These are phyloP conservation scores for Paedocypris sp. DNA, from an alignment of 2,113 vertebrate genomes.

Conservation along the genomic window DNA sequence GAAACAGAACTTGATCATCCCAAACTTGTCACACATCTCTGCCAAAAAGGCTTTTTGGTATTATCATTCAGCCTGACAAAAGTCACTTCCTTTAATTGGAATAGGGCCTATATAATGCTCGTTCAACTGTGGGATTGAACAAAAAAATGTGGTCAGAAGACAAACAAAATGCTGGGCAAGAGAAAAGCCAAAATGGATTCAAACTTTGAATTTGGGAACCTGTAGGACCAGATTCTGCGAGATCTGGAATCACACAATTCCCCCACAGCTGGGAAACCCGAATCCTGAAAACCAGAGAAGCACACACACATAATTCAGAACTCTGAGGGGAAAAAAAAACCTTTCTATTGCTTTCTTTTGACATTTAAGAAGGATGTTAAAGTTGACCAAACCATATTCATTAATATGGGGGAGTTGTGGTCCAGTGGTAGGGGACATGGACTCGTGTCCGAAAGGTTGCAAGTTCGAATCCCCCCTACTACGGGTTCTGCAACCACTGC, in stretches of 20 bases:
- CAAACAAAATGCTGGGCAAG: no score
- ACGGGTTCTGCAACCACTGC: no score
- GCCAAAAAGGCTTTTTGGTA: conserved; percentile 83
- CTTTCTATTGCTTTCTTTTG: no score
- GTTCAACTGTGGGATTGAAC: conserved; percentile 65
- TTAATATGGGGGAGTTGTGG: no score
- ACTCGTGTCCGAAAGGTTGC: no score
- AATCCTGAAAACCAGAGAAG: conserved; percentile 60
- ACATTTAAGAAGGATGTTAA: no score
- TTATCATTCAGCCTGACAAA: conserved; percentile 90
- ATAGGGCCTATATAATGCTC: conserved; percentile 86
- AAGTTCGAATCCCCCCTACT: no score
- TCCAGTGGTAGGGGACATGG: no score
- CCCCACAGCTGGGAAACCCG: conserved; percentile 73
- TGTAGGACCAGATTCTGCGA: conserved; percentile 79
- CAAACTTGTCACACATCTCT: conserved; percentile 89
- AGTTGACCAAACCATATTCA: no score
- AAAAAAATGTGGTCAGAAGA: background rate
- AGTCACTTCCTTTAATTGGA: conserved; percentile 86
- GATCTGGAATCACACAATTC: conserved; percentile 78
- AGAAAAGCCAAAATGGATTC: background rate
- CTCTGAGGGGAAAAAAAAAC: no score
- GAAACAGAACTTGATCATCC: conserved; percentile 82
- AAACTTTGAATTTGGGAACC: conserved; percentile 87
- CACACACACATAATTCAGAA: background rate